Evolutionary conservation across 2,113 vertebrate genomes (phyloP).

Genomic region (Bungarus multicinctus): DNA sequence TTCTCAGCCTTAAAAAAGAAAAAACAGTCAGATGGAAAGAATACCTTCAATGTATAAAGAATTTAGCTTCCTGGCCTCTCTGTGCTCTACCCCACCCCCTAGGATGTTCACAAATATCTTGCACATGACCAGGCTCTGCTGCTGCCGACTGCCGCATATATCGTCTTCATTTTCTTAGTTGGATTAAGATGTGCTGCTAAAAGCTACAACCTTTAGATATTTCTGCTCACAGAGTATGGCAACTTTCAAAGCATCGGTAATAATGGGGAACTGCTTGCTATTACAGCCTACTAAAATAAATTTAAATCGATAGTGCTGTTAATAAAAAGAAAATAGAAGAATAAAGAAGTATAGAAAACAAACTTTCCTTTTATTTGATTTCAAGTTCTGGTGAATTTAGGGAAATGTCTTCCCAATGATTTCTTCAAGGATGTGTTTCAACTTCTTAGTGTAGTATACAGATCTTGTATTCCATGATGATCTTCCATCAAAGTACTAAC

Average conservation of each 20-base stretch:
- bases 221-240: constrained; percentile 68
- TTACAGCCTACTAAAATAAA: constrained; percentile 7
- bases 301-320: background rate
- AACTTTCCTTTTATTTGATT: background rate
- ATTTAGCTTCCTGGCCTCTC: background rate
- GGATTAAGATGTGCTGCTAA: constrained; percentile 54
- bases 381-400: background rate
- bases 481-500: background rate
- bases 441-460: background rate
- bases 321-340: constrained; percentile 5
- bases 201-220: constrained; percentile 66
- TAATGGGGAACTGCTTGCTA: constrained; percentile 6
- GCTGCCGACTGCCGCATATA: constrained; percentile 20
- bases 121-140: background rate
- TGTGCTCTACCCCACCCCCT: background rate
- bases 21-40: background rate
- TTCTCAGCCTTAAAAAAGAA: constrained; percentile 34
- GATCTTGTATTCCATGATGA: background rate
- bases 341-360: background rate
- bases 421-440: background rate
- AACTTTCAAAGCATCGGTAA: constrained; percentile 8
- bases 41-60: constrained; percentile 14
- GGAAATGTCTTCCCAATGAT: background rate
- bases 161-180: constrained; percentile 58
- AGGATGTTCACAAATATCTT: constrained; percentile 21